phyloP scores from a whole-genome alignment of 2,797 vertebrate genomes.

The Nyctalus aviator region DNA sequence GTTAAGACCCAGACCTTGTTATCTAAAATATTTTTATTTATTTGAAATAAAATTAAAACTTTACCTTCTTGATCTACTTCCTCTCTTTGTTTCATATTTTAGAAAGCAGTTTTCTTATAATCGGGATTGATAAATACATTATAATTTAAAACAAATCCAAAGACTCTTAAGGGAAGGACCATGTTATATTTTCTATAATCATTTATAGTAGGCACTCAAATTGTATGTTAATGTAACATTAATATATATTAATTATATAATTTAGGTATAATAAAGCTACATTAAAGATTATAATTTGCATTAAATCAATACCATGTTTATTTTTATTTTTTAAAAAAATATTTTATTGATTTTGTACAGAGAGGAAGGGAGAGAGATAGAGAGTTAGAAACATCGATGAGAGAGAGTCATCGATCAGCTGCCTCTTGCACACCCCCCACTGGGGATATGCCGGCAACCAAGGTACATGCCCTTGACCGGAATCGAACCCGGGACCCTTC shows the following conservation, averaged over 20 bases:
- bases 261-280: slow-evolving; percentile 36
- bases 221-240: slow-evolving; percentile 30
- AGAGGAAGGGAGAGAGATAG: too few relatives aligned
- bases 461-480: too few relatives aligned
- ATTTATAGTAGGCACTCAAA: neutral
- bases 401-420: too few relatives aligned
- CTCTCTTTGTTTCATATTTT: neutral
- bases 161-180: slow-evolving; percentile 10
- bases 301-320: slow-evolving; percentile 8
- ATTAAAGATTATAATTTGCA: slow-evolving; percentile 27
- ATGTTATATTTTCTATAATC: neutral
- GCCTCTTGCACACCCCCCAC: too few relatives aligned
- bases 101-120: slow-evolving; percentile 30
- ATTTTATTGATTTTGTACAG: too few relatives aligned
- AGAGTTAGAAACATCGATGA: too few relatives aligned
- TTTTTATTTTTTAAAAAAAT: neutral
- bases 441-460: too few relatives aligned
- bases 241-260: slow-evolving; percentile 25
- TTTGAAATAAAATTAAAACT: slow-evolving; percentile 29
- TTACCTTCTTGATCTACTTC: slow-evolving; percentile 19
- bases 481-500: too few relatives aligned
- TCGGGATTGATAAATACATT: neutral
- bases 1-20: neutral
- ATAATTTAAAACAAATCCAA: slow-evolving; percentile 28
- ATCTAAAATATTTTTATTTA: slow-evolving; percentile 11